Evolutionary conservation across 2,888 invertebrate genomes (phyloP), one percentile per base, ranked within the genome.

Genomic region (Drosophila bunnanda): DNA sequence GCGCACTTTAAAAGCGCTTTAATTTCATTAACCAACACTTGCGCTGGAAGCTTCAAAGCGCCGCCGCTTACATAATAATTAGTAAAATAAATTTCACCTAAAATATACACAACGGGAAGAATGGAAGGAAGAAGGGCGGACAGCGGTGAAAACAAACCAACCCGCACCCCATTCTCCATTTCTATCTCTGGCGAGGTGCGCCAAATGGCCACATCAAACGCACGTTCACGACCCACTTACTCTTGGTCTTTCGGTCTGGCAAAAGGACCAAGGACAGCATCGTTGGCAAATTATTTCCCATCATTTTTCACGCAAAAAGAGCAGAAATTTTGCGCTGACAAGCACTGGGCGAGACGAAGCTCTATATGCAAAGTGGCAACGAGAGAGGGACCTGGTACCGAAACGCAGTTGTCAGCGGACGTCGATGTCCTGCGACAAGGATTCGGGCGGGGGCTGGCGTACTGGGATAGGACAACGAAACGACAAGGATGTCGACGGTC

Each of bases 71-170:
- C 84, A 86, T 86, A 82, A 86, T 88, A 84, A 84, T 84, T 84
- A 88, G 83, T 84, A 80, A 85, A 88, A 84, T 84, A 84, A 86
- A 84, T 84, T 84, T 82, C 73, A 74, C 86, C 88, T 80, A 86
- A 84, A 78, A 88, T 73, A 84, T 78, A 84, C 80, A 88, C 38
- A 46, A 28, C 38, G 43, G 13, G 55, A 25, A 25, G 25, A 25
- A n/a, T n/a, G n/a, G n/a, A n/a, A n/a, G n/a, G 12, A 28, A 58
- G 43, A 54, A 50, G 25, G 13, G 25, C 10, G 28, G 25, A 28
- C 32, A 43, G 36, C 13, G 25, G 54, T 13, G 28, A 38, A 52
- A 52, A 62, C 43, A 65, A 57, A 66, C 64, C 67, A 53, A 38
- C 22, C 3, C 1, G 55, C 44, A 28, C 34, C 28, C 41, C 62